A percentile compares a stretch with the other conserved stretches of the same genome.
phyloP scores from a whole-genome alignment of 1,140 invertebrate genomes.

The Brachionus angularis region DNA sequence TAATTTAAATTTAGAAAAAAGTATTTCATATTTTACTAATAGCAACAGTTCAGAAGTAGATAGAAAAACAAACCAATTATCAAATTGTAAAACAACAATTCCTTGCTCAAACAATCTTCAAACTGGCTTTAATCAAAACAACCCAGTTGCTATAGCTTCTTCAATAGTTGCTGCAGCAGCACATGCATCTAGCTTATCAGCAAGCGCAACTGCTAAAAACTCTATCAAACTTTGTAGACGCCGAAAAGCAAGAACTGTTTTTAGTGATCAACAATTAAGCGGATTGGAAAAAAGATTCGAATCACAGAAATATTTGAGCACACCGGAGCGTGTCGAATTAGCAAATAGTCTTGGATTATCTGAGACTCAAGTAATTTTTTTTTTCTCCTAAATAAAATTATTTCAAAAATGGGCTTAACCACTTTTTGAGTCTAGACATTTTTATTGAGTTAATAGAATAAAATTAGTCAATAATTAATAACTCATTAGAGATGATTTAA shows the following conservation, averaged over 20 bases:
- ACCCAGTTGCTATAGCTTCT: background rate
- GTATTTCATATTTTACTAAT: background rate
- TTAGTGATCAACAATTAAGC: slow-evolving; percentile 94
- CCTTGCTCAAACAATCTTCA: too few species aligned
- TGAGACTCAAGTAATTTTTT: slow-evolving; percentile 75
- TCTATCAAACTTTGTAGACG: slow-evolving; percentile 69
- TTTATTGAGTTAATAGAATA: slow-evolving; percentile 18
- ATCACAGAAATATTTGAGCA: slow-evolving; percentile 93
- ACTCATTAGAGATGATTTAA: slow-evolving; percentile 12
- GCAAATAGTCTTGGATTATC: slow-evolving; percentile 89
- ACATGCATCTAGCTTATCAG: slow-evolving; percentile 15
- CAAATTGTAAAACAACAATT: too few species aligned
- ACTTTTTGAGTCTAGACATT: slow-evolving; percentile 32
- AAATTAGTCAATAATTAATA: slow-evolving; percentile 18
- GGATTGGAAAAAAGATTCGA: slow-evolving; percentile 94
- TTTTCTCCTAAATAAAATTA: background rate
- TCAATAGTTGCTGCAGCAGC: slow-evolving; percentile 21
- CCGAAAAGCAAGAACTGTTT: slow-evolving; percentile 91
- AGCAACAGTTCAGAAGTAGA: too few species aligned
- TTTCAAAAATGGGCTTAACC: slow-evolving; percentile 14
- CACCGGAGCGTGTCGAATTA: slow-evolving; percentile 95
- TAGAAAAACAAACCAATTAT: too few species aligned
- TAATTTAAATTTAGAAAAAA: background rate
- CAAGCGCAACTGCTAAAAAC: slow-evolving; percentile 10
- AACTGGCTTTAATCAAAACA: too few species aligned